These are phyloP conservation scores for Eilema griseolum DNA, from an alignment of 2,888 invertebrate genomes.

Conservation along the genomic window DNA sequence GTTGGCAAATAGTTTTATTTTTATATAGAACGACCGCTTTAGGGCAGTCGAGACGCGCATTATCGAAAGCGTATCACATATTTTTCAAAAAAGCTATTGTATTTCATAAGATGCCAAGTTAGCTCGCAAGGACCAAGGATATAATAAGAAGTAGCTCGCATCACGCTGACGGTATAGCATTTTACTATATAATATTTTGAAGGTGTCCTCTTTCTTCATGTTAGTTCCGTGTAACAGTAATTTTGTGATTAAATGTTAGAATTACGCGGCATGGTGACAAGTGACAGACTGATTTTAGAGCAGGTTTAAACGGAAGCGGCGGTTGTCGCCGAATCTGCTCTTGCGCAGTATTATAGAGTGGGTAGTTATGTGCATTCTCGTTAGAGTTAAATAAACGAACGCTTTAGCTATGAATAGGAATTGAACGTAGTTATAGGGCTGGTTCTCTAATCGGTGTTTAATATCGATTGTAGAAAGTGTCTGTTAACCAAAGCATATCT, in stretches of 20 bases:
- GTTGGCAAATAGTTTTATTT: slow-evolving; percentile 51
- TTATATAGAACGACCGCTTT: slow-evolving; percentile 48
- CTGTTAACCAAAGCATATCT: slow-evolving; percentile 45
- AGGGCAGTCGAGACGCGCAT: slow-evolving; percentile 60
- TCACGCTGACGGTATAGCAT: slow-evolving; percentile 81
- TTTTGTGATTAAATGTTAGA: slow-evolving; percentile 80
- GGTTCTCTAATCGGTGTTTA: slow-evolving; percentile 13
- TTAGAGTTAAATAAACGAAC: slow-evolving; percentile 9
- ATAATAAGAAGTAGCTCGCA: slow-evolving; percentile 79
- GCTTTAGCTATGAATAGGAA: slow-evolving; percentile 20
- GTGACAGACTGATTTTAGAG: slow-evolving; percentile 78
- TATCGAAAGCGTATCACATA: slow-evolving; percentile 60
- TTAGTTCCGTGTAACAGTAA: slow-evolving; percentile 82
- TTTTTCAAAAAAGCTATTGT: slow-evolving; percentile 56
- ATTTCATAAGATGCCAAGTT: slow-evolving; percentile 83
- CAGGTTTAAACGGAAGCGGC: slow-evolving; percentile 59
- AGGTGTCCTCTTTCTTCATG: slow-evolving; percentile 73
- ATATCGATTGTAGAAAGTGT: slow-evolving; percentile 1
- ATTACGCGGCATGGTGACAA: slow-evolving; percentile 69
- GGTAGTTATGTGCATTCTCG: slow-evolving; percentile 63
- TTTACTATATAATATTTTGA: slow-evolving; percentile 70
- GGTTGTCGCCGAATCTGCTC: slow-evolving; percentile 59
- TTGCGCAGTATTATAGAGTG: slow-evolving; percentile 71
- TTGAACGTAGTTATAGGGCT: slow-evolving; percentile 20
- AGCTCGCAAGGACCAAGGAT: slow-evolving; percentile 85